Conservation (phyloP, 1,140 invertebrate genomes). For the Philopotamus ludificatus region DNA sequence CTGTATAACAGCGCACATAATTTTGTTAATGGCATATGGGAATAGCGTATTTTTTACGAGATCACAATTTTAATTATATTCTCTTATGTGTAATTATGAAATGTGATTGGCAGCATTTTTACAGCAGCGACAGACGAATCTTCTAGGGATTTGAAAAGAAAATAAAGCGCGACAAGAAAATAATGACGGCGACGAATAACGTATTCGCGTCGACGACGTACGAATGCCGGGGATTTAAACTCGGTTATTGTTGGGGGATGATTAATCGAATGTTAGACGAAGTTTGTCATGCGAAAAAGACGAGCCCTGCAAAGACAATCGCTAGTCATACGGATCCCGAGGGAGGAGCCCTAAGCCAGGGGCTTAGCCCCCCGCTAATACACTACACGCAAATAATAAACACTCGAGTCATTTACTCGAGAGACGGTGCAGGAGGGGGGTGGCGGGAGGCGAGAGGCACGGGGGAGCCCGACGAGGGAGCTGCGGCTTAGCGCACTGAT, state of each 20-base stretch:
- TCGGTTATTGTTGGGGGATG: slow-evolving; percentile 12
- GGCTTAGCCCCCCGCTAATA: neutral
- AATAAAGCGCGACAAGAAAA: no score
- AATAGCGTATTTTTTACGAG: no score
- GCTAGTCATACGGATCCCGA: neutral
- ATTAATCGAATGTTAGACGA: slow-evolving; percentile 31
- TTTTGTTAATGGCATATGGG: no score
- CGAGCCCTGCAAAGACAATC: slow-evolving; percentile 29
- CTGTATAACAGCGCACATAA: no score
- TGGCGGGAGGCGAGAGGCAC: slow-evolving; percentile 3
- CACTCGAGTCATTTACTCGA: slow-evolving; percentile 13
- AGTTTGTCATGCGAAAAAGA: slow-evolving; percentile 29
- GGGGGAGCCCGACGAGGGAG: neutral
- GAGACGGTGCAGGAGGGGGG: neutral
- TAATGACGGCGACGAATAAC: neutral
- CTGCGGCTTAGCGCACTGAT: neutral
- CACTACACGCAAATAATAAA: slow-evolving; percentile 12
- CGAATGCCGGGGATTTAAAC: neutral
- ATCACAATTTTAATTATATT: no score
- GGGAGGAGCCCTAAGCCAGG: neutral
- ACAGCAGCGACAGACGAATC: no score
- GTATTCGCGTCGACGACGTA: neutral
- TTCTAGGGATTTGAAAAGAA: no score
- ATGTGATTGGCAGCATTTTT: no score
- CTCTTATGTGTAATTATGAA: no score